Percentiles rank a stretch among this genome's conserved stretches.
Evolutionary conservation across 2,888 invertebrate genomes (phyloP).

Genomic region (Phortica okadai): DNA sequence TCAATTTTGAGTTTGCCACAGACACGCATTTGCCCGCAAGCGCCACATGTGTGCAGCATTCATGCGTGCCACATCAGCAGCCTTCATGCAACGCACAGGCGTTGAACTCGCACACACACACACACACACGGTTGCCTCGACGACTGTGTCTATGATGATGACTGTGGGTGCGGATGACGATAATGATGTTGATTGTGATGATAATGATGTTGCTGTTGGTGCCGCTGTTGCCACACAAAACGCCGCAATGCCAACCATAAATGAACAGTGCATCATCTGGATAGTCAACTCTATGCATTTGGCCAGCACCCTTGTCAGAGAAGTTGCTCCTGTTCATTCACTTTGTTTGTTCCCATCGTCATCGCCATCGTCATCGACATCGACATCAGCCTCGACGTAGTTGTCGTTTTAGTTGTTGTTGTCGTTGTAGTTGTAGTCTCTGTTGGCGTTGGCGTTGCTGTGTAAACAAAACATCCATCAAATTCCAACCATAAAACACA

Average conservation of each 20-base stretch:
- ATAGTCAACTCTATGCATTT: conserved; percentile 40
- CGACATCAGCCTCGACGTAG: too few relatives aligned
- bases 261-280: conserved; percentile 26
- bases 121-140: not conserved
- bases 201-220: conserved; percentile 1
- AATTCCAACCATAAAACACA: conserved; percentile 50
- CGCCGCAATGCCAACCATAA: not conserved
- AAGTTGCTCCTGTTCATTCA: conserved; percentile 19
- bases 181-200: not conserved
- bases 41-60: conserved; percentile 56
- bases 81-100: too few relatives aligned
- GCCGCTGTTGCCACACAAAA: conserved; percentile 31
- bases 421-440: not conserved
- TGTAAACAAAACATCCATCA: conserved; percentile 68
- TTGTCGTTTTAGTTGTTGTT: not conserved
- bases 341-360: conserved; percentile 1
- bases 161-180: not conserved
- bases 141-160: not conserved
- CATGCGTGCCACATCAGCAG: conserved; percentile 44
- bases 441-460: conserved; percentile 31
- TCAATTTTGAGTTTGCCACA: conserved; percentile 58
- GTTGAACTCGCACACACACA: not conserved
- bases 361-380: not conserved
- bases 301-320: conserved; percentile 46
- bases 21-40: conserved; percentile 43